phyloP scores from a whole-genome alignment of 2,113 vertebrate species.

The Cinclus cinclus region DNA sequence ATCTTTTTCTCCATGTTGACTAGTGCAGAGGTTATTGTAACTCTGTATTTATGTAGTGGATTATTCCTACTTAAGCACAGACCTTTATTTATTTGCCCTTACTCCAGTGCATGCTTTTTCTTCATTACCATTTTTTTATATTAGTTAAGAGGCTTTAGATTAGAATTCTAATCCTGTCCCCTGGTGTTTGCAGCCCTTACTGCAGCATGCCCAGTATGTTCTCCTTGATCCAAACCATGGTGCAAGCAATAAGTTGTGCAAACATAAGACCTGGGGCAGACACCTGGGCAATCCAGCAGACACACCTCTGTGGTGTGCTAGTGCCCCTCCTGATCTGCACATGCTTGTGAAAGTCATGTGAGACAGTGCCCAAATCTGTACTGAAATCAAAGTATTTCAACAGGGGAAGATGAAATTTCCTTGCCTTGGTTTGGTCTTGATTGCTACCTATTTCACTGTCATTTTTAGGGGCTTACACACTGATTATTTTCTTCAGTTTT shows the following conservation, averaged over 20 bases:
- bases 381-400: neutral
- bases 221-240: neutral
- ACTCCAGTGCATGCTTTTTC: neutral
- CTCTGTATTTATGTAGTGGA: neutral
- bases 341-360: rapidly evolving
- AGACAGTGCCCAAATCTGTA: neutral
- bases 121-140: neutral
- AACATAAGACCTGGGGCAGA: neutral
- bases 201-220: neutral
- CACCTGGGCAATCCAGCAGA: neutral
- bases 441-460: neutral
- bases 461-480: neutral
- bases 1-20: neutral
- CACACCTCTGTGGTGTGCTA: neutral
- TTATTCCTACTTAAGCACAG: neutral
- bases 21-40: neutral
- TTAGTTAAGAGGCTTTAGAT: slow-evolving; percentile 13
- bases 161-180: neutral
- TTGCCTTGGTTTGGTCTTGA: neutral
- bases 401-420: neutral
- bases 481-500: neutral
- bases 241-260: neutral
- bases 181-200: neutral
- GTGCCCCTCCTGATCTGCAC: rapidly evolving
- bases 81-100: neutral